Evolutionary conservation across 2,797 vertebrate genomes (phyloP).

Genomic region (Adelosebastes latens): DNA sequence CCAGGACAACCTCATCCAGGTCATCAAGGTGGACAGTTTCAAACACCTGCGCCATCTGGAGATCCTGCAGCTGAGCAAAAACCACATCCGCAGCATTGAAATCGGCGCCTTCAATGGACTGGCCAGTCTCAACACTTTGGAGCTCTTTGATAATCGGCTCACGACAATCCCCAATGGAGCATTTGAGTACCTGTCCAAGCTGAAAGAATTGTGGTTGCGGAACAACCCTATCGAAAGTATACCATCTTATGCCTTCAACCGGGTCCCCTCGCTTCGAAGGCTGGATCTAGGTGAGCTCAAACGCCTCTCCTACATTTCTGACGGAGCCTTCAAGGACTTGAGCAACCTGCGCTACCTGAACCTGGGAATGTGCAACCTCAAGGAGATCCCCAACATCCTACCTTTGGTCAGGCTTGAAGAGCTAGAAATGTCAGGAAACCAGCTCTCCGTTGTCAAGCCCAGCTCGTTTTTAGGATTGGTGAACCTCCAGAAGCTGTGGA

Average conservation of each 20-base stretch:
- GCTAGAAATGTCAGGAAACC: conserved; percentile 98
- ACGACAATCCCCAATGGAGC: conserved; percentile 99
- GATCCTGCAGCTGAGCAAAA: conserved; percentile 97
- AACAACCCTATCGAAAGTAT: conserved; percentile 99
- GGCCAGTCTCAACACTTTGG: conserved; percentile 98
- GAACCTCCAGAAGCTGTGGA: conserved; percentile 98
- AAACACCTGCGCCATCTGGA: conserved; percentile 97
- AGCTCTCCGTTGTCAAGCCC: conserved; percentile 92
- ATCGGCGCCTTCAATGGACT: conserved; percentile 99
- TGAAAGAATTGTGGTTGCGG: conserved; percentile 97
- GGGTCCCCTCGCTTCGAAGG: conserved; percentile 95
- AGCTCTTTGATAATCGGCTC: conserved; percentile 99
- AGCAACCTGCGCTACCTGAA: conserved; percentile 98
- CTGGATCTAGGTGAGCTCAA: conserved; percentile 97
- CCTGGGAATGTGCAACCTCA: conserved; percentile 99
- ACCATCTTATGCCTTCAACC: conserved; percentile 98
- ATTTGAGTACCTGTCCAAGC: conserved; percentile 98
- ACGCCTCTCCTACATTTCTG: conserved; percentile 98
- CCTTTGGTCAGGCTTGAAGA: conserved; percentile 95
- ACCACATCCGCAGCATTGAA: conserved; percentile 98
- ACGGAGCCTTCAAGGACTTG: conserved; percentile 98
- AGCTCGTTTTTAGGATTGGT: conserved; percentile 95
- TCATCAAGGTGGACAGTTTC: conserved; percentile 99
- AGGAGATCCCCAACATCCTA: conserved; percentile 97
- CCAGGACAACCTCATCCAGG: conserved; percentile 98